Conservation (phyloP, 2,888 invertebrate species). For the Himalopsyche tibetana region DNA sequence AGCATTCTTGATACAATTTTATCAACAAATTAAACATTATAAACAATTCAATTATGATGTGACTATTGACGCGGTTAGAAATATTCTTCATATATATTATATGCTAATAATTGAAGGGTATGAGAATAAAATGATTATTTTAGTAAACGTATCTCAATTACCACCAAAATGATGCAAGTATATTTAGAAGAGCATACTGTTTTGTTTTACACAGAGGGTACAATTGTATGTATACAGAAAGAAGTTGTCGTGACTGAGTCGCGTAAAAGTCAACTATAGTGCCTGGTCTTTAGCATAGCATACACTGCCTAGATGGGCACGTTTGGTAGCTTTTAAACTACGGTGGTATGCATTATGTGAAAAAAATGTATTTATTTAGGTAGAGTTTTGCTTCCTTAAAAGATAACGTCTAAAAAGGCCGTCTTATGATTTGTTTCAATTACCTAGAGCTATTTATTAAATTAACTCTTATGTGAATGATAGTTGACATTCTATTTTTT, state of each 20-base stretch:
- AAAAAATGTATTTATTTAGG: background rate
- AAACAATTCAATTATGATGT: too few relatives aligned
- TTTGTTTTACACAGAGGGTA: constrained; percentile 42
- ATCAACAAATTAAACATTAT: too few relatives aligned
- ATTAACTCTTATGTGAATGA: background rate
- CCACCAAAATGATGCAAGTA: background rate
- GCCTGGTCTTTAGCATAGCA: background rate
- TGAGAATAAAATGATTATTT: background rate
- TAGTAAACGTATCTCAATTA: background rate
- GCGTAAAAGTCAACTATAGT: constrained; percentile 48
- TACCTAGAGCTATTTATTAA: background rate
- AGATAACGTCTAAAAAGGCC: background rate
- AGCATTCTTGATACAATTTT: too few relatives aligned
- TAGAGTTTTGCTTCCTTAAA: background rate
- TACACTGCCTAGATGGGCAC: background rate
- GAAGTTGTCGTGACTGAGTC: constrained; percentile 48
- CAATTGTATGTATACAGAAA: constrained; percentile 2
- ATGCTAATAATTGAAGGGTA: too few relatives aligned
- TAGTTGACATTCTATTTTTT: background rate
- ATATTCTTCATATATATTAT: too few relatives aligned
- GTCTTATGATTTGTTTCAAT: background rate
- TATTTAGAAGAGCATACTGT: background rate
- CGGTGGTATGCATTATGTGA: background rate
- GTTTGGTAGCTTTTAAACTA: background rate
- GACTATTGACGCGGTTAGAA: too few relatives aligned